Percentiles rank a stretch among this genome's conserved stretches.
These are phyloP conservation scores for Eugnorisma glareosa DNA, from an alignment of 2,888 invertebrate species.

Conservation along the genomic window DNA sequence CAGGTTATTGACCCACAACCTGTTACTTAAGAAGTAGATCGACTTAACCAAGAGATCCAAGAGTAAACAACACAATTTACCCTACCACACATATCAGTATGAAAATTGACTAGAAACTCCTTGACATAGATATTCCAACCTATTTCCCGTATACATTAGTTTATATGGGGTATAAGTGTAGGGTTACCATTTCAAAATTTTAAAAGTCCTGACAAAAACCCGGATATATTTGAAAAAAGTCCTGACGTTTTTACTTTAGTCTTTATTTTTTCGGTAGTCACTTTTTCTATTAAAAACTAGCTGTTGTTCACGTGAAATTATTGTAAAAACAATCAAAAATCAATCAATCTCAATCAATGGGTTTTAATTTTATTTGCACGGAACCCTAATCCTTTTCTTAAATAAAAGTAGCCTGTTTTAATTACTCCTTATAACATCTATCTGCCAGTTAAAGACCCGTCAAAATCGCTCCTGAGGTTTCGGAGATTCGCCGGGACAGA, in stretches of 20 bases:
- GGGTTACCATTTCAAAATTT: not conserved
- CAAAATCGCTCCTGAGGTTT: too few relatives aligned
- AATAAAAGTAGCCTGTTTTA: too few relatives aligned
- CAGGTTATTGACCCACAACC: too few relatives aligned
- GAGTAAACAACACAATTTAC: slow-evolving; percentile 16
- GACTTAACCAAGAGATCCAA: too few relatives aligned
- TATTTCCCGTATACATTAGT: slow-evolving; percentile 35
- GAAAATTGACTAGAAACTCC: slow-evolving; percentile 29
- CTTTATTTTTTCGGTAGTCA: not conserved
- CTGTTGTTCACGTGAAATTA: too few relatives aligned
- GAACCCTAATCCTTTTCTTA: too few relatives aligned
- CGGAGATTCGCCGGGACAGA: too few relatives aligned
- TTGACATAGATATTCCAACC: slow-evolving; percentile 60
- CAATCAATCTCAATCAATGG: too few relatives aligned
- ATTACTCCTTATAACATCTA: too few relatives aligned
- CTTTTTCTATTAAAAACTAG: too few relatives aligned
- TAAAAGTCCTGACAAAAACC: not conserved
- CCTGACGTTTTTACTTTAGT: not conserved
- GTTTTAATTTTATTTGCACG: too few relatives aligned
- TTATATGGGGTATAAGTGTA: slow-evolving; percentile 4
- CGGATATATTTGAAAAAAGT: not conserved
- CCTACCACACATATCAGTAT: slow-evolving; percentile 21
- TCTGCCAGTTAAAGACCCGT: too few relatives aligned
- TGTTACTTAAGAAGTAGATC: not conserved
- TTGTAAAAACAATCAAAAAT: not conserved